A percentile compares a stretch with the other conserved stretches of the same genome.
These are phyloP conservation scores for Cosmia pyralina DNA, from an alignment of 2,888 invertebrate species.

Conservation along the genomic window DNA sequence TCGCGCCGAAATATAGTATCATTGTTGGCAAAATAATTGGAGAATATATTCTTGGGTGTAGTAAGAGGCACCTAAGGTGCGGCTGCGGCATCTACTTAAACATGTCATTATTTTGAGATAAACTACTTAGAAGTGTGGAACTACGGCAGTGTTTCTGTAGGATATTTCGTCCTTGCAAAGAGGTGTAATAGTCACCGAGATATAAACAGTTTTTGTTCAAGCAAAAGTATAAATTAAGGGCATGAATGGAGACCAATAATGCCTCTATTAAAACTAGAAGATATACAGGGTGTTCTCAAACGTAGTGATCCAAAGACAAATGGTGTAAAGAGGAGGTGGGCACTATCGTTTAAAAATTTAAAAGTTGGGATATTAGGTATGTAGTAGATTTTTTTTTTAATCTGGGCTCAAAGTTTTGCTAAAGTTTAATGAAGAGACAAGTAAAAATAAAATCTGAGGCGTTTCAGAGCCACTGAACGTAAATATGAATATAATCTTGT, in stretches of 20 bases:
- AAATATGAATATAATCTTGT: too few species aligned
- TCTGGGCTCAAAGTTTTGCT: too few species aligned
- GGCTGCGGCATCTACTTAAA: slow-evolving; percentile 5
- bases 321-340: too few species aligned
- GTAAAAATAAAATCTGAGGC: too few species aligned
- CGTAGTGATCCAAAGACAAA: too few species aligned
- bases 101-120: slow-evolving; percentile 4
- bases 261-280: background rate
- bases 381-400: too few species aligned
- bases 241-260: background rate
- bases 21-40: slow-evolving; percentile 42
- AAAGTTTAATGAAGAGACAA: too few species aligned
- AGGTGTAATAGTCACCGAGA: background rate
- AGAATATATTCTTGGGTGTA: slow-evolving; percentile 26
- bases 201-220: background rate
- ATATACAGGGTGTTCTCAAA: background rate
- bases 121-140: background rate
- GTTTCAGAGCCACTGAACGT: too few species aligned
- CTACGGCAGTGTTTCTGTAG: background rate
- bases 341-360: too few species aligned
- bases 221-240: too few species aligned
- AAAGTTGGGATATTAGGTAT: too few species aligned
- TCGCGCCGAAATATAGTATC: slow-evolving; percentile 36
- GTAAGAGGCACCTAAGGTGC: background rate
- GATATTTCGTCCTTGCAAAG: background rate